Percentiles rank a stretch among this genome's conserved stretches.
Evolutionary conservation across 2,888 invertebrate species (phyloP).

Genomic region (Drosophila kambysellisi): DNA sequence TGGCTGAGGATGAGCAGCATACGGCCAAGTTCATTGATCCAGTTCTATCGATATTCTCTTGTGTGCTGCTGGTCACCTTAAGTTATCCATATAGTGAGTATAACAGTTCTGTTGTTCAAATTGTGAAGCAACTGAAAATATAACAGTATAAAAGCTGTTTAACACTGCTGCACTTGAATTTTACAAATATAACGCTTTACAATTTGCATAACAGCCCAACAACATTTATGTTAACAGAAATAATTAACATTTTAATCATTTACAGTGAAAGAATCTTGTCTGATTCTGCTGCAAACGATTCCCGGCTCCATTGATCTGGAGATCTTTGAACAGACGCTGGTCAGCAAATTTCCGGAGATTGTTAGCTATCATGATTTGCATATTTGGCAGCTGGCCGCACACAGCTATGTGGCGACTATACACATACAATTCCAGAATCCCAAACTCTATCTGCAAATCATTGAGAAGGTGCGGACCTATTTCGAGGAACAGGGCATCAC

Average conservation of each 20-base stretch:
- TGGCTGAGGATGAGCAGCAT: constrained; percentile 85
- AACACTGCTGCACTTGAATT: constrained; percentile 6
- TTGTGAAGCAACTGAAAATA: background rate
- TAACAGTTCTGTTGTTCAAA: background rate
- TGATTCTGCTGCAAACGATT: constrained; percentile 96
- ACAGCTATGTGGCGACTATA: constrained; percentile 92
- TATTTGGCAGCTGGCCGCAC: constrained; percentile 94
- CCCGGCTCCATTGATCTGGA: constrained; percentile 94
- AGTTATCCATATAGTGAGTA: constrained; percentile 93
- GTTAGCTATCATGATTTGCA: constrained; percentile 94
- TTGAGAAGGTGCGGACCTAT: constrained; percentile 89
- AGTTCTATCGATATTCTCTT: constrained; percentile 90
- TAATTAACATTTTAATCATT: constrained; percentile 62
- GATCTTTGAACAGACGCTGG: constrained; percentile 88
- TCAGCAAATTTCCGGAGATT: constrained; percentile 89
- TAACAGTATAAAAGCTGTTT: background rate
- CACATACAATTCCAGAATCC: constrained; percentile 91
- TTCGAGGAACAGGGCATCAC: constrained; percentile 93
- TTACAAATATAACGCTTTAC: background rate
- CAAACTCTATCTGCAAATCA: constrained; percentile 87
- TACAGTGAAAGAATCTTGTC: constrained; percentile 94
- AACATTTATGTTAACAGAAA: constrained; percentile 4
- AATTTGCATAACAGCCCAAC: background rate
- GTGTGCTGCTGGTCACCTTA: constrained; percentile 89
- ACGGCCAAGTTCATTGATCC: constrained; percentile 92